phyloP scores from a whole-genome alignment of 2,113 vertebrate genomes.

The Tonatia bakeri region DNA sequence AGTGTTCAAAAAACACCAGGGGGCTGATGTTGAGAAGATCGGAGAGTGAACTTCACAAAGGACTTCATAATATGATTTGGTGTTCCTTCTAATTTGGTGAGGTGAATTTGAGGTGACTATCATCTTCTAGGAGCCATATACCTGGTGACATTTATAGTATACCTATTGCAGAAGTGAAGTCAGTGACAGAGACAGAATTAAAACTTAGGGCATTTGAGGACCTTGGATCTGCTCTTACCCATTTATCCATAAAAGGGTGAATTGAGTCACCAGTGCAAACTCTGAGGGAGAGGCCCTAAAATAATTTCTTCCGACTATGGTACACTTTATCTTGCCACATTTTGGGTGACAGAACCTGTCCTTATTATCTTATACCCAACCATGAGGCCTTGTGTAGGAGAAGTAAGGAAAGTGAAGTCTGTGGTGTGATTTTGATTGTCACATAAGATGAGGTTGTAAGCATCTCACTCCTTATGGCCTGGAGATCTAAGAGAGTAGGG shows the following conservation, averaged over 20 bases:
- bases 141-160: neutral
- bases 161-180: conserved; percentile 46
- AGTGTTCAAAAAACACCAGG: neutral
- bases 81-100: neutral
- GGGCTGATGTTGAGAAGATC: neutral
- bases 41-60: neutral
- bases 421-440: conserved; percentile 75
- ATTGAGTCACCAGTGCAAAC: conserved; percentile 71
- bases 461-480: neutral
- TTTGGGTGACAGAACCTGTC: conserved; percentile 74
- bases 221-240: conserved; percentile 38
- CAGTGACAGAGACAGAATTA: conserved; percentile 10
- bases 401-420: conserved; percentile 74
- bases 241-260: conserved; percentile 56
- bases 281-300: conserved; percentile 73
- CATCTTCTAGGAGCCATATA: neutral
- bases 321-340: conserved; percentile 68
- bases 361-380: conserved; percentile 72
- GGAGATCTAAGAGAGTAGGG: conserved; percentile 40
- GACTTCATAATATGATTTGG: neutral
- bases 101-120: neutral
- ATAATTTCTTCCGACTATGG: conserved; percentile 71
- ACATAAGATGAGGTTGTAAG: conserved; percentile 67
- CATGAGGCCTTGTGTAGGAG: conserved; percentile 73
- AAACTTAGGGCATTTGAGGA: conserved; percentile 71